A percentile compares a stretch with the other conserved stretches of the same genome.
Evolutionary conservation across 2,888 invertebrate genomes (phyloP).

Genomic region (Diarsia mendica): DNA sequence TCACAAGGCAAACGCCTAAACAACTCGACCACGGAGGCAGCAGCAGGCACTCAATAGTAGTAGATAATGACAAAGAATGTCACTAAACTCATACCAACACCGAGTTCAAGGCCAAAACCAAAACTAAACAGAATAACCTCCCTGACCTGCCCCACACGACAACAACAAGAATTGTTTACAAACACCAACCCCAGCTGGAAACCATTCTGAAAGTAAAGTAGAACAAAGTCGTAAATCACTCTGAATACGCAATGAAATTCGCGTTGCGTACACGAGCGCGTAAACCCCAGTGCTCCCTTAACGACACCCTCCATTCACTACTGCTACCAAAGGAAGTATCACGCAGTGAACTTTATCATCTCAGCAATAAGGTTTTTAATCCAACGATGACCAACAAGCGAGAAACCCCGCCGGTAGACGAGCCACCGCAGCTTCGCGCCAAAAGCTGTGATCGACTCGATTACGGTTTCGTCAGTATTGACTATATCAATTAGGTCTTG

Average conservation of each 20-base stretch:
- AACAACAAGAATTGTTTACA: background rate
- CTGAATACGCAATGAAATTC: background rate
- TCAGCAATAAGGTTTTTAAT: background rate
- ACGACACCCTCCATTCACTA: background rate
- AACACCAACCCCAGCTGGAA: background rate
- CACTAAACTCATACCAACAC: background rate
- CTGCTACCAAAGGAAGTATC: background rate
- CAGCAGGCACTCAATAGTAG: too few species aligned
- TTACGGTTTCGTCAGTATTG: background rate
- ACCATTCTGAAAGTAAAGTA: background rate
- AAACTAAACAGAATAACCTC: background rate
- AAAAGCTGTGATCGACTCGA: background rate
- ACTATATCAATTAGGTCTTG: background rate
- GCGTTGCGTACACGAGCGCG: background rate
- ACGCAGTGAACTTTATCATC: background rate
- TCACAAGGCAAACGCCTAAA: too few species aligned
- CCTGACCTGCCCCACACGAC: background rate
- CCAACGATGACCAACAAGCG: too few species aligned
- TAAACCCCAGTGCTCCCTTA: conserved; percentile 7
- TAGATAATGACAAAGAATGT: background rate
- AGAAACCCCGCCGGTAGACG: background rate
- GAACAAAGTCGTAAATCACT: background rate
- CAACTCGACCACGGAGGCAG: too few species aligned
- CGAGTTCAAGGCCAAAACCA: too few species aligned
- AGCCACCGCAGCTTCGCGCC: background rate